Conservation (phyloP, 92 coral and sea anemone genomes). For the Epizoanthus scotinus region DNA sequence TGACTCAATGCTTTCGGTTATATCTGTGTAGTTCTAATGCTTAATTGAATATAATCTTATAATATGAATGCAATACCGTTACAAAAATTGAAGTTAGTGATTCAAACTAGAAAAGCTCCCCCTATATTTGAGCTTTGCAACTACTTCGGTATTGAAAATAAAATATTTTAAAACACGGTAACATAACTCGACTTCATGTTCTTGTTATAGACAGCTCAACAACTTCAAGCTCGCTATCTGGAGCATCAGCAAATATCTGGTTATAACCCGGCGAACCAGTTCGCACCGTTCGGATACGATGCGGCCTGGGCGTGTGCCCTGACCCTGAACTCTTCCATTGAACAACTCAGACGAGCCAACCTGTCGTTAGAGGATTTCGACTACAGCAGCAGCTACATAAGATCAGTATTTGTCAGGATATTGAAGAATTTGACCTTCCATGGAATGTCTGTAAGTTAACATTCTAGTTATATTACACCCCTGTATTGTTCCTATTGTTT, state of each 20-base stretch:
- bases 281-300: conserved; percentile 73
- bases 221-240: conserved; percentile 46
- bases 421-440: conserved; percentile 59
- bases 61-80: no score
- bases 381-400: conserved; percentile 51
- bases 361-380: conserved; percentile 51
- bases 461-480: no score
- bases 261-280: conserved; percentile 49
- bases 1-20: no score
- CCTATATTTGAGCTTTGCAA: no score
- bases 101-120: no score
- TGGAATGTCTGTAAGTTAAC: conserved; percentile 69
- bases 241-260: conserved; percentile 41
- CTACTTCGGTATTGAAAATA: no score
- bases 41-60: no score
- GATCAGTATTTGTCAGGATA: conserved; percentile 56
- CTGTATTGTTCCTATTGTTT: no score
- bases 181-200: not conserved
- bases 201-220: conserved; percentile 51
- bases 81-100: no score
- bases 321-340: conserved; percentile 63
- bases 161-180: no score
- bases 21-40: no score
- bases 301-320: conserved; percentile 79
- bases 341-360: conserved; percentile 29